Percentiles rank a stretch among this genome's conserved stretches.
Evolutionary conservation across 2,797 vertebrate genomes (phyloP).

Genomic region (Intellagama lesueurii): DNA sequence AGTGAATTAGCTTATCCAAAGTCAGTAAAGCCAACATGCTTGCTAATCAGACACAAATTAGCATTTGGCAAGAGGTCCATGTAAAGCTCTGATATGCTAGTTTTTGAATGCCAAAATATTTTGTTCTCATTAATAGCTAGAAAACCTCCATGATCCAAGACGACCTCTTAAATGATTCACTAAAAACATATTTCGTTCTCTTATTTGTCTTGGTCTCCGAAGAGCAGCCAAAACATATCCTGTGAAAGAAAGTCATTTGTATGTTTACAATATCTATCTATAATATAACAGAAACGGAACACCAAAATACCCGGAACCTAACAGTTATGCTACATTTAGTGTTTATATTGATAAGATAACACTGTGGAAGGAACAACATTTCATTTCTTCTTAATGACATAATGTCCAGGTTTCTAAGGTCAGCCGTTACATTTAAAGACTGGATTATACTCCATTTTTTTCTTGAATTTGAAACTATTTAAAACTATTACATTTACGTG

Average conservation of each 20-base stretch:
- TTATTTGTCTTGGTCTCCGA: conserved; percentile 7
- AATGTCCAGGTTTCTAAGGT: conserved; percentile 1
- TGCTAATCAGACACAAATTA: conserved; percentile 14
- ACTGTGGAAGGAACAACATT: conserved; percentile 27
- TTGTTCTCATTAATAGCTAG: conserved; percentile 25
- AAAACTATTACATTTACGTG: neutral
- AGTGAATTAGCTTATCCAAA: conserved; percentile 3
- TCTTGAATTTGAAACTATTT: neutral
- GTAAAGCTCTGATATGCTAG: neutral
- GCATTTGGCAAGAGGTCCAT: conserved; percentile 28
- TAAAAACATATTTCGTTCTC: conserved; percentile 29
- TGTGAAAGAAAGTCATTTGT: conserved; percentile 58
- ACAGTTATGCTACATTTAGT: conserved; percentile 45
- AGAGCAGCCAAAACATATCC: conserved; percentile 25
- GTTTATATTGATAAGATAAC: conserved; percentile 47
- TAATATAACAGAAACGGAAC: conserved; percentile 16
- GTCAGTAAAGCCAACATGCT: neutral
- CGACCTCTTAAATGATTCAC: conserved; percentile 42
- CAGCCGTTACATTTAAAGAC: neutral
- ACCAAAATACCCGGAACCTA: conserved; percentile 33
- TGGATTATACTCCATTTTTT: neutral
- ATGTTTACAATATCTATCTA: conserved; percentile 57
- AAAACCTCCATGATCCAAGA: conserved; percentile 26
- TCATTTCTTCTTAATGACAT: neutral
- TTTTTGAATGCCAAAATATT: conserved; percentile 27